Evolutionary conservation across 2,113 vertebrate genomes (phyloP).

Genomic region (Ptilorrhoa leucosticta): DNA sequence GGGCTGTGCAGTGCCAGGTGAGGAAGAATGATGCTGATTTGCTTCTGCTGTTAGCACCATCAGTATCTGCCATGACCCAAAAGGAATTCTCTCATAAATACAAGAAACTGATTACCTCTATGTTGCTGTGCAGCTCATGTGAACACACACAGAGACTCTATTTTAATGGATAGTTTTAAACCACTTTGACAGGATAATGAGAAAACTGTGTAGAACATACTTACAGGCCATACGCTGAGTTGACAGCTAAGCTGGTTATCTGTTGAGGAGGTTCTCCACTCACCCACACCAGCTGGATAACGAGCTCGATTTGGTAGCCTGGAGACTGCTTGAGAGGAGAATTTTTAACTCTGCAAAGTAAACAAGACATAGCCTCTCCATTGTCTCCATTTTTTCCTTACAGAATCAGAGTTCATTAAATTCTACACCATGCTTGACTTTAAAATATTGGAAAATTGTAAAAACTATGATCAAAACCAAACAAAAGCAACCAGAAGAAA

Average conservation of each 20-base stretch:
- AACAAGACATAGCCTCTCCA: not conserved
- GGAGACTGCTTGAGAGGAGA: conserved; percentile 93
- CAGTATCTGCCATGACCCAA: not conserved
- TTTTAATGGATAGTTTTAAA: not conserved
- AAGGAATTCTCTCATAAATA: not conserved
- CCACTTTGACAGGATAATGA: not conserved
- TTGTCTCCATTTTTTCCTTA: not conserved
- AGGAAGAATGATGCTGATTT: not conserved
- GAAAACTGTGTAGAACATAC: conserved; percentile 34
- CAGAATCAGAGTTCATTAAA: not conserved
- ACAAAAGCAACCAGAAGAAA: not conserved
- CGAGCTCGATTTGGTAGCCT: conserved; percentile 93
- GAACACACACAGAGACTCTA: not conserved
- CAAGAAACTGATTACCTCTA: not conserved
- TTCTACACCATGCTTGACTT: not conserved
- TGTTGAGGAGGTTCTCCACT: conserved; percentile 95
- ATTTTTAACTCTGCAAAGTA: conserved; percentile 87
- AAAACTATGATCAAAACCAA: not conserved
- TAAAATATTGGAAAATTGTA: not conserved
- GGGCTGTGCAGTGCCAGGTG: not conserved
- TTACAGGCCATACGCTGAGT: conserved; percentile 95
- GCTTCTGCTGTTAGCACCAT: not conserved
- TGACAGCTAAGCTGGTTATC: conserved; percentile 93
- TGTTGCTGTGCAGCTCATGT: not conserved
- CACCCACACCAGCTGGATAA: conserved; percentile 97